phyloP scores from a whole-genome alignment of 2,797 vertebrate genomes.

The Antennarius maculatus region DNA sequence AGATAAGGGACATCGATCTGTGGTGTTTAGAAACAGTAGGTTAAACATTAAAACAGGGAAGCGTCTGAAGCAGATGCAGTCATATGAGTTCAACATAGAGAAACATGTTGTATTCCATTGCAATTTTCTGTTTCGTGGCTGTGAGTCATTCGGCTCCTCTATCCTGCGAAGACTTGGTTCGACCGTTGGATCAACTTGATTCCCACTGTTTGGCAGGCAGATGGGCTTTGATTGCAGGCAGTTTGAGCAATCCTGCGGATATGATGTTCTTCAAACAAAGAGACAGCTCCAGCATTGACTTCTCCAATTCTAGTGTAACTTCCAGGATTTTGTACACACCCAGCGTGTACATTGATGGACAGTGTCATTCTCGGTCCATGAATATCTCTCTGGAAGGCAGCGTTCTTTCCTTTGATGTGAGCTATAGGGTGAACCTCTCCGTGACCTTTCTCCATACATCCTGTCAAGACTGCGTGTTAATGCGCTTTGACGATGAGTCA shows the following conservation, averaged over 20 bases:
- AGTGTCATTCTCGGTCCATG: slow-evolving; percentile 1
- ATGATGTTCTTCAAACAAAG: slow-evolving; percentile 10
- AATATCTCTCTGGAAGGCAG: slow-evolving; percentile 40
- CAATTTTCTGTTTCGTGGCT: slow-evolving; percentile 14
- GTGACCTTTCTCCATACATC: slow-evolving; percentile 37
- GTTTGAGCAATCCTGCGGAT: slow-evolving; percentile 20
- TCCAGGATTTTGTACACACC: slow-evolving; percentile 21
- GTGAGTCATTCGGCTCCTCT: slow-evolving; percentile 24
- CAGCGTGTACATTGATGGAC: neutral
- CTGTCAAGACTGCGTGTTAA: slow-evolving; percentile 48
- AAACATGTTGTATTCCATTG: neutral
- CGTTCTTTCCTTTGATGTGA: slow-evolving; percentile 7
- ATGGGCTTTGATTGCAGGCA: slow-evolving; percentile 39
- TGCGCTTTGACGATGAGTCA: slow-evolving; percentile 17
- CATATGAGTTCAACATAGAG: neutral
- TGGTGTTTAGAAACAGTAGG: neutral
- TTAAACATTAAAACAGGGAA: too few species aligned
- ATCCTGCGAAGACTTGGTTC: slow-evolving; percentile 36
- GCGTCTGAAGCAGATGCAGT: too few species aligned
- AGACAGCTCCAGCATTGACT: slow-evolving; percentile 36
- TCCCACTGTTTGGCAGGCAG: slow-evolving; percentile 14
- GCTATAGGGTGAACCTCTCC: slow-evolving; percentile 21
- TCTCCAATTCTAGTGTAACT: slow-evolving; percentile 5
- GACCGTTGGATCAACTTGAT: slow-evolving; percentile 20
- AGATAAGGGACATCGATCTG: neutral